These are phyloP conservation scores for Mormyrops boulengeri DNA, from an alignment of 2,797 vertebrate species.

Conservation along the genomic window DNA sequence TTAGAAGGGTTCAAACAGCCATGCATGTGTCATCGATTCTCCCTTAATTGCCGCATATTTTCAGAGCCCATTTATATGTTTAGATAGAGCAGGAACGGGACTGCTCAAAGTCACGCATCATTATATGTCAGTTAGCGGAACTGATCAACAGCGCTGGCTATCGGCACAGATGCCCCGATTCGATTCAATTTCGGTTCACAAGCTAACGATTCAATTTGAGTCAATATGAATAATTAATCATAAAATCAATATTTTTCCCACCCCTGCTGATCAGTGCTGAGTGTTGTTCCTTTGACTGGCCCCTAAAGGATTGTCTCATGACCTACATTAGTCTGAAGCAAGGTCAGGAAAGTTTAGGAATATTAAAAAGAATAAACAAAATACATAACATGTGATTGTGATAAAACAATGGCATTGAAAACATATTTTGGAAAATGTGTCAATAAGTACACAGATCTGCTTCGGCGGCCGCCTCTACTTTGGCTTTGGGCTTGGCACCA, in stretches of 20 bases:
- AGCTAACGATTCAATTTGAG: neutral
- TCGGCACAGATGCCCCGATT: neutral
- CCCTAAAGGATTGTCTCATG: neutral
- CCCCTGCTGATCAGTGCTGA: constrained; percentile 45
- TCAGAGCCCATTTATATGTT: neutral
- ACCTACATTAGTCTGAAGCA: neutral
- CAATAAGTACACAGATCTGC: neutral
- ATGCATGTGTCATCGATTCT: neutral
- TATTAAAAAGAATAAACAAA: neutral
- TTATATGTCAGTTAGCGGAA: neutral
- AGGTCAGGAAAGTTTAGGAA: neutral
- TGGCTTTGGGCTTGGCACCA: neutral
- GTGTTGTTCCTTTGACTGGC: neutral
- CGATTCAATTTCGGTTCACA: neutral
- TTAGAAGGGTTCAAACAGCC: neutral
- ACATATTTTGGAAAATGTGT: neutral
- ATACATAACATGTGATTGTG: neutral
- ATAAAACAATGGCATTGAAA: neutral
- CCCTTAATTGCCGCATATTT: neutral
- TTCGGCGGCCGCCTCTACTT: neutral
- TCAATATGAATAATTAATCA: neutral
- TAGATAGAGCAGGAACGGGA: neutral
- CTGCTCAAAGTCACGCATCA: neutral
- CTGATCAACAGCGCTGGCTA: neutral
- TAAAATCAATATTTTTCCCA: neutral